A percentile compares a stretch with the other conserved stretches of the same genome.
Evolutionary conservation across 1,140 invertebrate genomes (phyloP).

Genomic region (Eubasilissa regina): DNA sequence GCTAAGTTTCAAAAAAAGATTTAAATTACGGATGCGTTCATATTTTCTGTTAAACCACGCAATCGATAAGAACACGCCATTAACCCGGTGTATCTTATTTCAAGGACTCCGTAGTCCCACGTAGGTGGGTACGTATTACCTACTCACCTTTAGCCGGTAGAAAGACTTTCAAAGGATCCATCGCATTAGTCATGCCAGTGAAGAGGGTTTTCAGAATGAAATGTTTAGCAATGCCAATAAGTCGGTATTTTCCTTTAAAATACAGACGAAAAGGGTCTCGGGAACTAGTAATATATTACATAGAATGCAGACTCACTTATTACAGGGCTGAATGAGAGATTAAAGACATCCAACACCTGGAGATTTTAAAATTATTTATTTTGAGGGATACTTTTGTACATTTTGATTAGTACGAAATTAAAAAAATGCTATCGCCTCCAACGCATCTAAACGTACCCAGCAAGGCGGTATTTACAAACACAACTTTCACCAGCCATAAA

Average conservation of each 20-base stretch:
- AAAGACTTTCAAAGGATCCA: slow-evolving; percentile 15
- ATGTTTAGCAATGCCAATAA: slow-evolving; percentile 31
- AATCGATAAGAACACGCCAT: no score
- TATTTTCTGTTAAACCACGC: no score
- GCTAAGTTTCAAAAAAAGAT: no score
- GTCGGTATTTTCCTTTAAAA: slow-evolving; percentile 40
- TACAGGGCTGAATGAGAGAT: background rate
- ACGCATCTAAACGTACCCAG: background rate
- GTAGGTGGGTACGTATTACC: no score
- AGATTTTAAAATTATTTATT: no score
- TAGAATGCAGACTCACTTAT: slow-evolving; percentile 37
- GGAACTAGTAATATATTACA: slow-evolving; percentile 34
- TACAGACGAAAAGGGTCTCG: slow-evolving; percentile 19
- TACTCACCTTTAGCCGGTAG: background rate
- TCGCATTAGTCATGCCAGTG: slow-evolving; percentile 39
- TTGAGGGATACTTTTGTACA: no score
- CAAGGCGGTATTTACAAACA: background rate
- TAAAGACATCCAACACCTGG: background rate
- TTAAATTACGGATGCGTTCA: no score
- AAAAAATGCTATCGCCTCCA: background rate
- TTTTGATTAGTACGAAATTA: no score
- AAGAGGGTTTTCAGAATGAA: slow-evolving; percentile 34
- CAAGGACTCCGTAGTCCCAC: no score
- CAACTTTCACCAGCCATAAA: background rate
- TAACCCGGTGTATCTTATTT: no score